Evolutionary conservation across 1,140 invertebrate genomes (phyloP).

Genomic region (Drosophila novamexicana): DNA sequence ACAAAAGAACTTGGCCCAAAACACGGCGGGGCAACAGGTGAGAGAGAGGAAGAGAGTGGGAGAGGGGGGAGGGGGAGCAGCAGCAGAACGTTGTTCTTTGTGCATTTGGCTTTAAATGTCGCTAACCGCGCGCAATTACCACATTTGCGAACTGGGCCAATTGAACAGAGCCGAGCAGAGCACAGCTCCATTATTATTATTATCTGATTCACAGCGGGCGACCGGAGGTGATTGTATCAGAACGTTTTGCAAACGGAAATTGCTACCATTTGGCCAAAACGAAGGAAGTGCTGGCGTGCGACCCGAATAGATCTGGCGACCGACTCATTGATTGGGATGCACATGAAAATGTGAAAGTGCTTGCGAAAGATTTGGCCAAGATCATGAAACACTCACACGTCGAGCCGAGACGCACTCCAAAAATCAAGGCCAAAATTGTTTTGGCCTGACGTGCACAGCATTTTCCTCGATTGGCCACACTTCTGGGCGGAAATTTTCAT

Average conservation of each 20-base stretch:
- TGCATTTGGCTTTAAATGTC: slow-evolving; percentile 58
- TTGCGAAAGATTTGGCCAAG: background rate
- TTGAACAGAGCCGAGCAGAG: slow-evolving; percentile 32
- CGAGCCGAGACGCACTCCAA: no score
- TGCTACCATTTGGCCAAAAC: slow-evolving; percentile 35
- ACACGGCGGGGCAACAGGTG: slow-evolving; percentile 23
- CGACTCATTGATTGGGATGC: slow-evolving; percentile 13
- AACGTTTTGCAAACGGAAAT: slow-evolving; percentile 47
- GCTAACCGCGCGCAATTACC: slow-evolving; percentile 74
- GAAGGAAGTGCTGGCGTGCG: slow-evolving; percentile 41
- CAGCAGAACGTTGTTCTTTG: slow-evolving; percentile 6
- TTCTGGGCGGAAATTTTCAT: slow-evolving; percentile 48
- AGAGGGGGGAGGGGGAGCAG: no score
- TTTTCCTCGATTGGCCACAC: background rate
- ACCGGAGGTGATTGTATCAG: slow-evolving; percentile 38
- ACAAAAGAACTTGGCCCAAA: slow-evolving; percentile 23
- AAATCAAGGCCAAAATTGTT: background rate
- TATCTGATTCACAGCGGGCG: slow-evolving; percentile 15
- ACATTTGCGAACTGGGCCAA: slow-evolving; percentile 78
- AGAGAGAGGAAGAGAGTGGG: no score
- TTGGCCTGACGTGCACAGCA: background rate
- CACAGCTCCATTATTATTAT: slow-evolving; percentile 3
- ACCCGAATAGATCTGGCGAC: slow-evolving; percentile 56
- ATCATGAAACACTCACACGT: background rate
- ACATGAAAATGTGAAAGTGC: slow-evolving; percentile 8